Conservation (phyloP, 2,888 invertebrate species). For the Saturnia japonica region DNA sequence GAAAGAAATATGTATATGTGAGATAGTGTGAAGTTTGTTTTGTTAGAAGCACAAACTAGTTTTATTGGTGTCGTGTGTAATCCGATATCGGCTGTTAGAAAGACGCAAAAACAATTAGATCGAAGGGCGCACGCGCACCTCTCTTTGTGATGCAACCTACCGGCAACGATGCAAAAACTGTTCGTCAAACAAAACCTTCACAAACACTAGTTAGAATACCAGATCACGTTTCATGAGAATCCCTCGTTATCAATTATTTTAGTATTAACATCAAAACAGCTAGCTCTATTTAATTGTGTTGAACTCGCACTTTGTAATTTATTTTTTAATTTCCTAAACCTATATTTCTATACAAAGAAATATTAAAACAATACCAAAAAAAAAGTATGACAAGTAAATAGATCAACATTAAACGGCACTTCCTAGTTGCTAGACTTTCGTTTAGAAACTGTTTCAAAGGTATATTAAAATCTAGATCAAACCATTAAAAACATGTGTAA, state of each 20-base stretch:
- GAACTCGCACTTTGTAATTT: too few relatives aligned
- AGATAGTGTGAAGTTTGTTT: not conserved
- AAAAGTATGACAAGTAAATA: not conserved
- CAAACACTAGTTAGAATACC: not conserved
- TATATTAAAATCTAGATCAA: not conserved
- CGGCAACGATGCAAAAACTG: not conserved
- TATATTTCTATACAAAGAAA: not conserved
- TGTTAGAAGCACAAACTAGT: not conserved
- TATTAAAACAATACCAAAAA: not conserved
- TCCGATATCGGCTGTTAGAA: not conserved
- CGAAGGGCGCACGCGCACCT: not conserved
- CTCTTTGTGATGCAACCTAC: slow-evolving; percentile 3
- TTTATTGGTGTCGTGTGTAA: not conserved
- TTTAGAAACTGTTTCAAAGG: not conserved
- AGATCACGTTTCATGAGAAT: not conserved
- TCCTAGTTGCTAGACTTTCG: not conserved
- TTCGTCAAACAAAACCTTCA: not conserved
- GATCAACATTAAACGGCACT: not conserved
- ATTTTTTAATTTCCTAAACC: too few relatives aligned
- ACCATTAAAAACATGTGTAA: not conserved
- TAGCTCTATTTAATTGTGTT: too few relatives aligned
- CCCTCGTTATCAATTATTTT: not conserved
- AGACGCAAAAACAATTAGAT: not conserved
- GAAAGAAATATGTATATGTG: not conserved
- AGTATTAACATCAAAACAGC: not conserved